These are phyloP conservation scores for Muscicapa adusta DNA, from an alignment of 2,113 vertebrate species.

Conservation along the genomic window DNA sequence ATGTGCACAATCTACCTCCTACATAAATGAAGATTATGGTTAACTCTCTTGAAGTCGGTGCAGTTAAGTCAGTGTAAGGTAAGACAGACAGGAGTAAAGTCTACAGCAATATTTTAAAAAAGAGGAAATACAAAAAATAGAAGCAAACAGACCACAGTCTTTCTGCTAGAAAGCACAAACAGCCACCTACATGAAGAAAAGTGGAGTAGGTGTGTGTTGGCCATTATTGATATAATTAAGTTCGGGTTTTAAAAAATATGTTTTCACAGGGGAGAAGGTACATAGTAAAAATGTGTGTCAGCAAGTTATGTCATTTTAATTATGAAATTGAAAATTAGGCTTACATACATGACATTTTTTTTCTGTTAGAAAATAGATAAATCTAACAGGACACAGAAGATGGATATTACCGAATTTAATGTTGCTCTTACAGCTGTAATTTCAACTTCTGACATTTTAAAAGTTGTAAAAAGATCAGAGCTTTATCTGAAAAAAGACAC, in stretches of 20 bases:
- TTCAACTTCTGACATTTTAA: background rate
- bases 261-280: background rate
- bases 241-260: background rate
- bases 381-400: background rate
- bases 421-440: background rate
- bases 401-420: background rate
- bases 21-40: slow-evolving; percentile 10
- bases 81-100: background rate
- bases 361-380: background rate
- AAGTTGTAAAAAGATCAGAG: background rate
- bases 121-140: background rate
- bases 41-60: slow-evolving; percentile 16
- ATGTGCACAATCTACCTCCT: slow-evolving; percentile 45
- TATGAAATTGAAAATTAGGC: background rate
- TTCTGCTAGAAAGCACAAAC: background rate
- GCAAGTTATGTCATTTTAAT: background rate
- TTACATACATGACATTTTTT: background rate
- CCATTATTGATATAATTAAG: slow-evolving; percentile 21
- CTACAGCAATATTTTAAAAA: slow-evolving; percentile 4
- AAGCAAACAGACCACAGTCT: slow-evolving; percentile 8
- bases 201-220: slow-evolving; percentile 14
- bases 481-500: background rate
- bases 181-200: slow-evolving; percentile 37
- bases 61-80: background rate
- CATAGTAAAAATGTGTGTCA: background rate